Conservation (phyloP, 2,888 invertebrate species). For the Pachymerium ferrugineum region DNA sequence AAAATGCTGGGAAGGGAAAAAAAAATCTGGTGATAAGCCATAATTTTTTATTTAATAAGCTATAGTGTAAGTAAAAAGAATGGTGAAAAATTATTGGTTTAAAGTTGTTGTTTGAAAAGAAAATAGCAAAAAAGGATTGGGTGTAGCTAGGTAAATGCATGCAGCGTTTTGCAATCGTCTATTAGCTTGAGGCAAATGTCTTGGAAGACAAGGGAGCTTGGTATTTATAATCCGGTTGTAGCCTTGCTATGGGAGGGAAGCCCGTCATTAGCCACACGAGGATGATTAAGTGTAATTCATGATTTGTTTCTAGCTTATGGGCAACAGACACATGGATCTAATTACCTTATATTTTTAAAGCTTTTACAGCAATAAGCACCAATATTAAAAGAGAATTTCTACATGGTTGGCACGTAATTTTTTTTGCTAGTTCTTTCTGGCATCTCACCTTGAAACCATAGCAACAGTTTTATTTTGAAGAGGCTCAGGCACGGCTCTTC, state of each 20-base stretch:
- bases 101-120: too few relatives aligned
- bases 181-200: neutral
- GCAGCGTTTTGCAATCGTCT: too few relatives aligned
- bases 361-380: neutral
- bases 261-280: conserved; percentile 19
- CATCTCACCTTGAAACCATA: neutral
- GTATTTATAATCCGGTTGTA: neutral
- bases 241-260: conserved; percentile 2
- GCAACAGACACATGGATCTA: neutral
- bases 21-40: too few relatives aligned
- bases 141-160: too few relatives aligned
- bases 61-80: too few relatives aligned
- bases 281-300: conserved; percentile 28
- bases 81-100: too few relatives aligned
- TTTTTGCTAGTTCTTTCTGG: neutral
- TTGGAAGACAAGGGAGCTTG: neutral
- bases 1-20: too few relatives aligned
- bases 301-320: conserved; percentile 1
- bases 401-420: neutral
- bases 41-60: too few relatives aligned
- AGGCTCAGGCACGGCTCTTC: conserved; percentile 17
- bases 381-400: neutral
- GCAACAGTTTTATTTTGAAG: conserved; percentile 20
- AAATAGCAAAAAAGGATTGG: too few relatives aligned
- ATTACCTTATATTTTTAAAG: neutral